Evolutionary conservation across 2,113 vertebrate species (phyloP).

Genomic region (Brachirus orientalis): DNA sequence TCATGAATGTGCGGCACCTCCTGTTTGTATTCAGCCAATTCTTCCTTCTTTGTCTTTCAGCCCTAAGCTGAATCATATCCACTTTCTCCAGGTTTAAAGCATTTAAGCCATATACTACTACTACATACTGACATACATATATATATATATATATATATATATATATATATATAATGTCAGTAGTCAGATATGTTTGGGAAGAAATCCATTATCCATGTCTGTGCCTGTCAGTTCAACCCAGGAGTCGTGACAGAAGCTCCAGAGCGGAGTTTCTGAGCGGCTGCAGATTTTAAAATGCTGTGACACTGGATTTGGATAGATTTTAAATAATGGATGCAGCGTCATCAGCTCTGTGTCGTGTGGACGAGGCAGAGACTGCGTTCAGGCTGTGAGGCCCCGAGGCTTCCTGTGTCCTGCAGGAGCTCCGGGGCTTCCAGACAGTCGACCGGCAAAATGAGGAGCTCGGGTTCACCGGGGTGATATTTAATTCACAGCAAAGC

Average conservation of each 20-base stretch:
- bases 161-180: too few relatives aligned
- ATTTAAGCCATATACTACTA: too few relatives aligned
- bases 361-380: slow-evolving; percentile 6
- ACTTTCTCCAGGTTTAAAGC: too few relatives aligned
- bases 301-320: slow-evolving; percentile 32
- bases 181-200: too few relatives aligned
- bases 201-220: not conserved
- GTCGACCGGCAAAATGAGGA: not conserved
- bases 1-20: too few relatives aligned
- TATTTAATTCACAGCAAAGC: slow-evolving; percentile 18
- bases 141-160: too few relatives aligned
- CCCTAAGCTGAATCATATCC: too few relatives aligned
- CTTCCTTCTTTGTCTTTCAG: too few relatives aligned
- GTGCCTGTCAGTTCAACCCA: not conserved
- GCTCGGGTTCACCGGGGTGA: slow-evolving; percentile 6
- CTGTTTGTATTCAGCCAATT: too few relatives aligned
- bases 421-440: slow-evolving; percentile 13
- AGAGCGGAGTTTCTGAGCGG: slow-evolving; percentile 31
- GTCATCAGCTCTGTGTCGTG: slow-evolving; percentile 42
- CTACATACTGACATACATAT: too few relatives aligned
- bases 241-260: slow-evolving; percentile 5
- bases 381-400: slow-evolving; percentile 23
- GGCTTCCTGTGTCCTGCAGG: too few relatives aligned
- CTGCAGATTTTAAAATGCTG: slow-evolving; percentile 45
- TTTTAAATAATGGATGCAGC: slow-evolving; percentile 62